Evolutionary conservation across 2,888 invertebrate genomes (phyloP).

Genomic region (Orthosia gracilis): DNA sequence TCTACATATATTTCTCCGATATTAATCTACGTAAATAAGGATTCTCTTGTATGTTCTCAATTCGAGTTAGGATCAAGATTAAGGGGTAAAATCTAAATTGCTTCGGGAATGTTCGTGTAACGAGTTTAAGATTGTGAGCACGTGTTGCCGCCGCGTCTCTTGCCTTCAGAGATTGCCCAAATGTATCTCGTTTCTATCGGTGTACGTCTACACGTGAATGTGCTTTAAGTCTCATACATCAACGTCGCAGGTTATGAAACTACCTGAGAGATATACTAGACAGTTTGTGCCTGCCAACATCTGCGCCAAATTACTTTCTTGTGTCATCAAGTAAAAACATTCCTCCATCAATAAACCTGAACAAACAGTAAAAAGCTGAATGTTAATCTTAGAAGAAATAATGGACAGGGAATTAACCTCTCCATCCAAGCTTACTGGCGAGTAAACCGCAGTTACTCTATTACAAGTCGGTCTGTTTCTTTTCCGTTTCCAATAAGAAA

Average conservation of each 20-base stretch:
- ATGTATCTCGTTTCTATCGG: conserved; percentile 77
- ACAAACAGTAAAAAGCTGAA: conserved; percentile 66
- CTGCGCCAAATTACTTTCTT: conserved; percentile 59
- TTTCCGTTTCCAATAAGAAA: conserved; percentile 85
- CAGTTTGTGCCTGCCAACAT: conserved; percentile 74
- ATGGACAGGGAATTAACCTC: conserved; percentile 77
- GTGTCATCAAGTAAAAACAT: conserved; percentile 53
- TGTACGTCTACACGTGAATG: conserved; percentile 68
- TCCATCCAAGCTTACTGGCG: conserved; percentile 70
- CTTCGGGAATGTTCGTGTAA: conserved; percentile 82
- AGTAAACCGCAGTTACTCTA: conserved; percentile 78
- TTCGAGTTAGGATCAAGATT: conserved; percentile 79
- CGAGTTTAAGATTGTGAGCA: conserved; percentile 88
- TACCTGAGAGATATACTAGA: conserved; percentile 82
- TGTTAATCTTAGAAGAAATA: conserved; percentile 77
- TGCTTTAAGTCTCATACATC: conserved; percentile 81
- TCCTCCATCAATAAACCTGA: conserved; percentile 51
- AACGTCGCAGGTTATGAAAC: conserved; percentile 85
- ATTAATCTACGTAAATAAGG: conserved; percentile 77
- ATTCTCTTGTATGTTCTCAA: conserved; percentile 70
- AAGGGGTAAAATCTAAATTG: conserved; percentile 85
- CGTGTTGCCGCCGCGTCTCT: conserved; percentile 80
- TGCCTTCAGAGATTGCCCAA: conserved; percentile 80
- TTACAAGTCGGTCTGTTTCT: conserved; percentile 79
- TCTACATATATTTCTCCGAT: conserved; percentile 65